Conservation (phyloP, 2,888 invertebrate genomes). For the Oscheius onirici region DNA sequence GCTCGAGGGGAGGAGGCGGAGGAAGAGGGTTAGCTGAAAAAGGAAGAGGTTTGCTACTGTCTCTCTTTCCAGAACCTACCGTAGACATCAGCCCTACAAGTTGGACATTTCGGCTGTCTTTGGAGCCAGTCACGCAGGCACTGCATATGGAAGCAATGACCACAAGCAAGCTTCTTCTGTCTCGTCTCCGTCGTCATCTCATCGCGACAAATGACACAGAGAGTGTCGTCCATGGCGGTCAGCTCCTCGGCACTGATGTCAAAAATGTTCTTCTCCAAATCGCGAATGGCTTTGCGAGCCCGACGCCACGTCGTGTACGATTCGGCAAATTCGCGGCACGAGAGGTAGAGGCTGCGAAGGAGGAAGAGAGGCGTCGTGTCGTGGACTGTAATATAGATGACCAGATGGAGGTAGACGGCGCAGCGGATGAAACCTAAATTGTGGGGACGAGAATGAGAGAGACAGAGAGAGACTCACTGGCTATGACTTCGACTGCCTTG, state of each 20-base stretch:
- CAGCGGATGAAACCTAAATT: not conserved
- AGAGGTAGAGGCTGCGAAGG: not conserved
- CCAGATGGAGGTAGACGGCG: not conserved
- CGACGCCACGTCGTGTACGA: slow-evolving; percentile 12
- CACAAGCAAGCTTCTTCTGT: slow-evolving; percentile 2
- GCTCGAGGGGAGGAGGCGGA: too few relatives aligned
- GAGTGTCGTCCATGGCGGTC: not conserved
- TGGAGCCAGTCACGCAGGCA: slow-evolving; percentile 9
- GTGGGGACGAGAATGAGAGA: not conserved
- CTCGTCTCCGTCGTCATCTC: slow-evolving; percentile 6
- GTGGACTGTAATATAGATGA: not conserved
- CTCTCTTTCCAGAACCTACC: not conserved
- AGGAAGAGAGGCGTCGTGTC: not conserved
- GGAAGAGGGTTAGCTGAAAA: too few relatives aligned
- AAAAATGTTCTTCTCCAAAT: not conserved
- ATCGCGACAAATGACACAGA: slow-evolving; percentile 9
- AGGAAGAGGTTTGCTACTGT: too few relatives aligned
- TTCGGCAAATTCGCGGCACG: not conserved
- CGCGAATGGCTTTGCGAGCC: not conserved
- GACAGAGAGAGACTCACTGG: not conserved
- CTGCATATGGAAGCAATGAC: slow-evolving; percentile 5
- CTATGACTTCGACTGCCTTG: slow-evolving; percentile 4
- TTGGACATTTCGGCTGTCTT: slow-evolving; percentile 6
- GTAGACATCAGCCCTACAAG: not conserved
- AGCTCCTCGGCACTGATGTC: not conserved